Conservation (phyloP, 2,888 invertebrate species). For the Drosophila mimica region DNA sequence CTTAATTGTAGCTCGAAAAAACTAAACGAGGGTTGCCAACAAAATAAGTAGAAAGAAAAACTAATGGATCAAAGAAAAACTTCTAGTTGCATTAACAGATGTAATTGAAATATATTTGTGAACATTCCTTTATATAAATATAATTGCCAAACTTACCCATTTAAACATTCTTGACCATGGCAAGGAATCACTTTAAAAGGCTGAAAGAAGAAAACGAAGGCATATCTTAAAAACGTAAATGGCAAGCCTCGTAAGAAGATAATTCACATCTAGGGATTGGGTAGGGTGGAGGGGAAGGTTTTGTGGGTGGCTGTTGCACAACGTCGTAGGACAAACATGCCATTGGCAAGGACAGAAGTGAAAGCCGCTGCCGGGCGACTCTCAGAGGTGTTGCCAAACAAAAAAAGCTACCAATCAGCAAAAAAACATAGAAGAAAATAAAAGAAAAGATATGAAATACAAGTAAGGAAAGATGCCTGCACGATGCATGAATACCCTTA, state of each 20-base stretch:
- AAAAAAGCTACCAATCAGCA: conserved; percentile 73
- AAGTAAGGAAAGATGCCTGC: background rate
- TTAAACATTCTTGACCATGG: background rate
- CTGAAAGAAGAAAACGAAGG: background rate
- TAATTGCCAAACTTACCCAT: rapidly evolving
- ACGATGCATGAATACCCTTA: conserved; percentile 1
- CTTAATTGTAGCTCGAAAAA: conserved; percentile 20
- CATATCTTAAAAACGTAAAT: conserved; percentile 1
- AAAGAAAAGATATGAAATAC: conserved; percentile 2
- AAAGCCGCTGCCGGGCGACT: conserved; percentile 42
- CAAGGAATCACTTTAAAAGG: background rate
- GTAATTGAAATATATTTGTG: background rate
- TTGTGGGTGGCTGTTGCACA: background rate
- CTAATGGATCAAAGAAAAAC: background rate
- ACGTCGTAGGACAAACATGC: conserved; percentile 69
- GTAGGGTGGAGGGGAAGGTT: conserved; percentile 9
- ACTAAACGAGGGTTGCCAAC: conserved; percentile 7
- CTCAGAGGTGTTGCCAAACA: conserved; percentile 77
- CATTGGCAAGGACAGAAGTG: conserved; percentile 75
- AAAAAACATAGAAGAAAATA: conserved; percentile 42
- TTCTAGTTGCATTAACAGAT: background rate
- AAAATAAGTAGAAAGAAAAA: background rate
- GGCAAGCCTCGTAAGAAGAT: conserved; percentile 44
- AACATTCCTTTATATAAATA: background rate
- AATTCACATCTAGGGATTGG: conserved; percentile 47